Evolutionary conservation across 2,797 vertebrate genomes (phyloP).

Genomic region (Paratrypauchen microcephalus): DNA sequence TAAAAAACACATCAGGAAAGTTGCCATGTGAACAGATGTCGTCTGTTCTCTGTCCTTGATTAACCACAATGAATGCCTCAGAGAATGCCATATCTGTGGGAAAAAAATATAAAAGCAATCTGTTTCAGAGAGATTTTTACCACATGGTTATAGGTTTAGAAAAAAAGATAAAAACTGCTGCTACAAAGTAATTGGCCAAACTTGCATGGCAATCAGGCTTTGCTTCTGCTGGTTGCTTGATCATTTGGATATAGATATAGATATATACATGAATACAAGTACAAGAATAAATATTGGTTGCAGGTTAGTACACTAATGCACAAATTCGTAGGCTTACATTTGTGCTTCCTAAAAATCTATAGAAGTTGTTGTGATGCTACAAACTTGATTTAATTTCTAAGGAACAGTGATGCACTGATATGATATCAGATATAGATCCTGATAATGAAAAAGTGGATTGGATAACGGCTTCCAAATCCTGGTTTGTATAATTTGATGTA

Average conservation of each 20-base stretch:
- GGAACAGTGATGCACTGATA: no score
- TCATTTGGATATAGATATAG: not conserved
- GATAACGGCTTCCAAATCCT: no score
- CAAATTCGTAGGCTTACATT: no score
- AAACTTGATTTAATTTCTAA: no score
- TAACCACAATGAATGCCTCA: conserved; percentile 59
- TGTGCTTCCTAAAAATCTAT: not conserved
- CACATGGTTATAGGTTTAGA: conserved; percentile 31
- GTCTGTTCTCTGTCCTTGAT: conserved; percentile 67
- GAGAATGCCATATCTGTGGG: conserved; percentile 50
- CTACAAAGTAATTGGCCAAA: conserved; percentile 8
- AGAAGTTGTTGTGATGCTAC: no score
- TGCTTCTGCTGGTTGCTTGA: not conserved
- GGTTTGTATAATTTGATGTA: no score
- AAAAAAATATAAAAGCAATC: conserved; percentile 56
- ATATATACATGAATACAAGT: not conserved
- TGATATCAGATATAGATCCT: no score
- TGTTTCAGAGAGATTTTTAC: conserved; percentile 57
- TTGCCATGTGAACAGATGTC: conserved; percentile 68
- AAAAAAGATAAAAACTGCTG: conserved; percentile 28
- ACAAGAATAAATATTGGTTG: not conserved
- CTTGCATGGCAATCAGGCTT: not conserved
- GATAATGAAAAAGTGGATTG: no score
- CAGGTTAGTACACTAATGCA: not conserved
- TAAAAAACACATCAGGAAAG: conserved; percentile 62